Evolutionary conservation across 2,888 invertebrate genomes (phyloP), one percentile per base, ranked within the genome.

Genomic region (Euzophera pinguis): DNA sequence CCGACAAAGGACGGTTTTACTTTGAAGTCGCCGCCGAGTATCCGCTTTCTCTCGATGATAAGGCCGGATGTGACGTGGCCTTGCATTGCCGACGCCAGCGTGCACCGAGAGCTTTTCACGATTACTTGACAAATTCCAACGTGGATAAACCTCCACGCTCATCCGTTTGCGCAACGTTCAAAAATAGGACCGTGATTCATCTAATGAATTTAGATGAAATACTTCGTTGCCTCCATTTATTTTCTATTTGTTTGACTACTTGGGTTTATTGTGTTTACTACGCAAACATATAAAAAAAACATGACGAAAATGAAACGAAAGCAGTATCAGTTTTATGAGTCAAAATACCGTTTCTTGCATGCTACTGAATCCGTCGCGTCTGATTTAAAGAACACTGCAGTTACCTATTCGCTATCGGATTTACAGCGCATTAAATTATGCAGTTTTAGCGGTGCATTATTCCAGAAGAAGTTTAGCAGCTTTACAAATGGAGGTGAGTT

Each of bases 41-140:
- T 86, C 87, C 84, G 87, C 88, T 88, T 89, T 89, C 87, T 81
- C 84, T 72, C 55, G 62, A 61, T 79, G 79, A 80, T 82, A 81
- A 76, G 63, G 66, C 80, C 45, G 45, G 45, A 45, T 32, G 32
- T 45, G 45, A 61, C 69, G 69, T 71, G 79, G 74, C 78, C 81
- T 73, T 75, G 75, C 50, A 45, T 32, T 14, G 32, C 32, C 29
- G 43, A 45, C 41, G 53, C 45, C 50, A 63, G 22, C 3, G 61
- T 53, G 52, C 53, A 60, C 60, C 63, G 75, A 75, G 71, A 75
- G 81, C 84, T 87, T 84, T 89, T 89, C 87, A 87, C 88, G 77
- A 82, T 82, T 83, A 79, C 84, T 72, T 73, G 88, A 84, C 78
- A 88, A 71, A 89, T 89, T 89, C 89, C 88, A 65, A 59, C 58